Conservation (phyloP, 2,113 vertebrate genomes). For the Murina feae region DNA sequence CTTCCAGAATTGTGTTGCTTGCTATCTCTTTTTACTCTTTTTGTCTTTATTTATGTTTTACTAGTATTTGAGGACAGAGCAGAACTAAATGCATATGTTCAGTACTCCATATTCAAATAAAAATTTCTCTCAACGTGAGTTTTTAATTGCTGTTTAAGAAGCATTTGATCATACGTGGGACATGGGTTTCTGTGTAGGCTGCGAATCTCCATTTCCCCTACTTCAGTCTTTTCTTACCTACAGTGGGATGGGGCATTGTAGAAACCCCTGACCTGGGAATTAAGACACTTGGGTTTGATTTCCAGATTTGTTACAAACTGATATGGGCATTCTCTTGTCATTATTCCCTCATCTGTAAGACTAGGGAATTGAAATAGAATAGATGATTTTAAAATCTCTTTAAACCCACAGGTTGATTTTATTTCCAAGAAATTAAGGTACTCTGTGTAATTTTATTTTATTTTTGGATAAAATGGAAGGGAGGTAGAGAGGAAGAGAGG, state of each 20-base stretch:
- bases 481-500: too few relatives aligned
- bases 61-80: neutral
- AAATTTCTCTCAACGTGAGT: neutral
- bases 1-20: neutral
- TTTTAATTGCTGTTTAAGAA: neutral
- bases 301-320: neutral
- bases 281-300: neutral
- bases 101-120: neutral
- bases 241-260: neutral
- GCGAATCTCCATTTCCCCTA: rapidly evolving
- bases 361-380: neutral
- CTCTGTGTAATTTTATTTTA: neutral
- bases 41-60: neutral
- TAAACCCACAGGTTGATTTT: neutral
- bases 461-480: too few relatives aligned
- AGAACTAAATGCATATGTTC: neutral
- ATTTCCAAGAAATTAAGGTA: neutral
- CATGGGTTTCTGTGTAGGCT: neutral
- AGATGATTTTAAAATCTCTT: neutral
- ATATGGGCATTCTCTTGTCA: neutral
- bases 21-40: neutral
- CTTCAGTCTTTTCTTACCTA: neutral
- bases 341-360: neutral
- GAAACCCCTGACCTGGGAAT: neutral
- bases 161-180: neutral